A percentile compares a stretch with the other conserved stretches of the same genome.
These are phyloP conservation scores for Apolygus lucorum DNA, from an alignment of 1,140 invertebrate species.

Conservation along the genomic window DNA sequence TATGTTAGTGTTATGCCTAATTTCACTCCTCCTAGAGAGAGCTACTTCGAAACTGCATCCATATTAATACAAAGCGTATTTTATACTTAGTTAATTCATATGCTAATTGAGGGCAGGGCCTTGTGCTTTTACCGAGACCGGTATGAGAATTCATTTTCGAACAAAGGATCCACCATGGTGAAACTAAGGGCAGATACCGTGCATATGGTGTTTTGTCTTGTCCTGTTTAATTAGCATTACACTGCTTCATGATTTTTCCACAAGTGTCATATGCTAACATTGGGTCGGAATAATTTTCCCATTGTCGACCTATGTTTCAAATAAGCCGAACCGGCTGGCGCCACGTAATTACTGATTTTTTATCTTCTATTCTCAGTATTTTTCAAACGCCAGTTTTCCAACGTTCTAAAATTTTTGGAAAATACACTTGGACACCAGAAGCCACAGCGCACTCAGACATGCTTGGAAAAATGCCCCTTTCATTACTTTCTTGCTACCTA, in stretches of 20 bases:
- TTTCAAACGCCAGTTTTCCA: too few relatives aligned
- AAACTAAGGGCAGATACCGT: neutral
- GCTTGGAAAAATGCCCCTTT: too few relatives aligned
- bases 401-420: too few relatives aligned
- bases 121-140: neutral
- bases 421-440: too few relatives aligned
- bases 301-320: too few relatives aligned
- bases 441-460: too few relatives aligned
- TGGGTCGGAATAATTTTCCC: neutral
- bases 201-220: constrained; percentile 14
- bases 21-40: constrained; percentile 17
- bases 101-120: constrained; percentile 19
- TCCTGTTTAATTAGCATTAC: constrained; percentile 7
- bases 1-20: constrained; percentile 29
- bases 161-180: neutral
- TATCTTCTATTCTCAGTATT: too few relatives aligned
- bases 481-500: too few relatives aligned
- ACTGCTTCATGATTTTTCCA: neutral
- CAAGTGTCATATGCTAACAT: constrained; percentile 12
- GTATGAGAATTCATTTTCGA: neutral
- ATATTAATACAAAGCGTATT: constrained; percentile 25
- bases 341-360: too few relatives aligned
- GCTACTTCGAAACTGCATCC: constrained; percentile 10
- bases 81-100: constrained; percentile 24
- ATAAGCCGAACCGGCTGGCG: too few relatives aligned